phyloP scores from a whole-genome alignment of 2,888 invertebrate genomes.

The Tenthredo scrophulariae region DNA sequence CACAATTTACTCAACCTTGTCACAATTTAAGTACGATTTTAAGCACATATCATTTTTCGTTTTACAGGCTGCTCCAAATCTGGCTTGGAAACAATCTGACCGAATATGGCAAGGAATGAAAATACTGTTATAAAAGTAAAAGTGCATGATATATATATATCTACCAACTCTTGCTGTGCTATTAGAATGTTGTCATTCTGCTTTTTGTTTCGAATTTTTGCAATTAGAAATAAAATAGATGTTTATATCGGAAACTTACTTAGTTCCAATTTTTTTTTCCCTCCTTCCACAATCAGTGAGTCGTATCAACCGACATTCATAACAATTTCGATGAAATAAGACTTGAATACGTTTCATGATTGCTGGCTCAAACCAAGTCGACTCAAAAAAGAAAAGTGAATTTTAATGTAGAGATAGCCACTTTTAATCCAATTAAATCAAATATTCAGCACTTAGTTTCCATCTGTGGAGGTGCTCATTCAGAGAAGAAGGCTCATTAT shows the following conservation, averaged over 20 bases:
- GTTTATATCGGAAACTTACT: neutral
- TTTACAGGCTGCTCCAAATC: slow-evolving; percentile 26
- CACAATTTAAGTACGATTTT: neutral
- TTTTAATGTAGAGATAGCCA: neutral
- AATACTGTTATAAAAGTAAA: neutral
- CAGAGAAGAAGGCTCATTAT: neutral
- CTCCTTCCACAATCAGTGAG: neutral
- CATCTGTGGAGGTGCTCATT: neutral
- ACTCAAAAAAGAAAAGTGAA: neutral
- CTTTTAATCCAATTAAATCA: neutral
- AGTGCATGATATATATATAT: neutral
- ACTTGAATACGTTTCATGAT: no score
- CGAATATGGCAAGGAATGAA: neutral
- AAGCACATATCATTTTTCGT: slow-evolving; percentile 10
- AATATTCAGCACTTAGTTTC: neutral
- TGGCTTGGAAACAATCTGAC: neutral
- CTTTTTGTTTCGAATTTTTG: neutral
- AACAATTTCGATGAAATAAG: neutral
- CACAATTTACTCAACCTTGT: neutral
- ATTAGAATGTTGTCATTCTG: neutral
- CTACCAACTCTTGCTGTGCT: neutral
- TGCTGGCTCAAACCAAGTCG: neutral
- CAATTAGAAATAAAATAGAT: slow-evolving; percentile 14
- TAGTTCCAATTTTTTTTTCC: neutral
- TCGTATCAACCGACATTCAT: neutral